A percentile compares a stretch with the other conserved stretches of the same genome.
Evolutionary conservation across 2,797 vertebrate species (phyloP).

Genomic region (Austrolebias charrua): DNA sequence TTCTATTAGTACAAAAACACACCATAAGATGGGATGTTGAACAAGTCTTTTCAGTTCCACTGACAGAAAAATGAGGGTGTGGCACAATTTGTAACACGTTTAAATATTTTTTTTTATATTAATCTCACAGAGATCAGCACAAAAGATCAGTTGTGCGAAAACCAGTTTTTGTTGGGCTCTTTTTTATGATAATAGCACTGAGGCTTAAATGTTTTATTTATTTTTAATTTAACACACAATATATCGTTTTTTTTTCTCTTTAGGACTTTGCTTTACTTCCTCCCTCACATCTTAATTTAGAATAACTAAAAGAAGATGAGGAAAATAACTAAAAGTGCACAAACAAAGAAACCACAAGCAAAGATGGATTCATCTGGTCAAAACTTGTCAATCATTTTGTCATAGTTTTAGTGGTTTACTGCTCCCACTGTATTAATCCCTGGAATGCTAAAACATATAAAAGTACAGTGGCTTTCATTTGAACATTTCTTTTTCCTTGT

Average conservation of each 20-base stretch:
- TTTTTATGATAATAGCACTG: neutral
- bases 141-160: neutral
- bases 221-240: neutral
- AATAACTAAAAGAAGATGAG: too few relatives aligned
- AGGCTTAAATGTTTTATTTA: neutral
- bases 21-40: neutral
- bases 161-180: neutral
- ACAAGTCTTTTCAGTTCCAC: neutral
- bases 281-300: too few relatives aligned
- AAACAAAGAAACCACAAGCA: neutral
- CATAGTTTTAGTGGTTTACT: neutral
- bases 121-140: neutral
- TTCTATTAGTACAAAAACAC: constrained; percentile 10
- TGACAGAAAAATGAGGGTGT: neutral
- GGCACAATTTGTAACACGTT: neutral
- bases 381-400: neutral
- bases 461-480: neutral
- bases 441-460: neutral
- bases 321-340: too few relatives aligned
- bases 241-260: too few relatives aligned
- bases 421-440: neutral
- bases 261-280: too few relatives aligned
- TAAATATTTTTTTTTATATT: too few relatives aligned
- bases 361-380: neutral
- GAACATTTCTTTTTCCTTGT: neutral